phyloP scores from a whole-genome alignment of 2,888 invertebrate genomes.

The Sarcophaga variegata region DNA sequence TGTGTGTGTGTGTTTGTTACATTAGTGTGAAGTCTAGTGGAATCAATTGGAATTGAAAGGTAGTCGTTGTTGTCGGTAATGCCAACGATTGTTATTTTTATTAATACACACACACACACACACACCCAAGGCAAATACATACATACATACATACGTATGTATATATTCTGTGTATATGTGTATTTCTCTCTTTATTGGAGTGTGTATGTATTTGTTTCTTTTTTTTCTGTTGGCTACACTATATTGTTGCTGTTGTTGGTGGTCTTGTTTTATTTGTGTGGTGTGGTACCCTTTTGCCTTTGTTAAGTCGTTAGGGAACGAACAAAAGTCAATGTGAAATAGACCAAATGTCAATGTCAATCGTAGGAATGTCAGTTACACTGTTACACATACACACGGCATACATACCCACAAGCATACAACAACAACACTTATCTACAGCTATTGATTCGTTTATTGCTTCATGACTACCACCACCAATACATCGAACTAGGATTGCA shows the following conservation, averaged over 20 bases:
- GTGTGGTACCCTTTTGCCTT: constrained; percentile 30
- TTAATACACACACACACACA: constrained; percentile 5
- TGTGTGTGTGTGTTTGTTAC: constrained; percentile 4
- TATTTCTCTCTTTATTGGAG: background rate
- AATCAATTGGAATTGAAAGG: constrained; percentile 69
- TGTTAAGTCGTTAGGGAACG: constrained; percentile 57
- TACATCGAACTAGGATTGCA: constrained; percentile 51
- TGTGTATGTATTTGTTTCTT: constrained; percentile 9
- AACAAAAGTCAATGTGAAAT: constrained; percentile 70
- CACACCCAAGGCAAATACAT: too few species aligned
- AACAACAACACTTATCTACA: background rate
- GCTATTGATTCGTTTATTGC: constrained; percentile 30
- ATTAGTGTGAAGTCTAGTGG: constrained; percentile 64
- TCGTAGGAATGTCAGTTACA: constrained; percentile 68
- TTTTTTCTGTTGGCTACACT: background rate
- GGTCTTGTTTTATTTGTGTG: constrained; percentile 12
- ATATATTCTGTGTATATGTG: background rate
- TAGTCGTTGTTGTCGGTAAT: constrained; percentile 55
- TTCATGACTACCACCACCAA: constrained; percentile 23
- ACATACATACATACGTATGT: too few species aligned
- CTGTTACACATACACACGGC: background rate
- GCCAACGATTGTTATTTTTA: background rate
- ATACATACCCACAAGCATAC: too few species aligned
- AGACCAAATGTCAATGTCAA: constrained; percentile 72
- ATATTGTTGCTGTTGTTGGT: constrained; percentile 19